Conservation (phyloP, 2,888 invertebrate species). For the Boloria euphrosyne region DNA sequence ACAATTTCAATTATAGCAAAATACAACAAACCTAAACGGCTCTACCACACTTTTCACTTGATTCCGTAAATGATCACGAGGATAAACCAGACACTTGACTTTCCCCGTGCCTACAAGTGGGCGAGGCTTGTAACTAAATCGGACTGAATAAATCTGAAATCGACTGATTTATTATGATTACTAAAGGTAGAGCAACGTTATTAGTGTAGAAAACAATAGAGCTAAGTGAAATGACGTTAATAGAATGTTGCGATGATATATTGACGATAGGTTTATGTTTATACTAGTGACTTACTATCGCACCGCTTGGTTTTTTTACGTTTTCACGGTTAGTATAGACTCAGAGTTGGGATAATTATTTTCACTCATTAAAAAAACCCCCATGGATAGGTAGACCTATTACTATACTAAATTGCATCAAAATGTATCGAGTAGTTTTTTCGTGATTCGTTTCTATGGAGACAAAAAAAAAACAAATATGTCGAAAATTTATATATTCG, state of each 20-base stretch:
- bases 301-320: background rate
- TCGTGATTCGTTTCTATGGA: too few relatives aligned
- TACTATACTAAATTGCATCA: too few relatives aligned
- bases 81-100: slow-evolving; percentile 34
- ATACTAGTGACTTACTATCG: background rate
- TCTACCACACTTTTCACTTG: slow-evolving; percentile 34
- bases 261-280: background rate
- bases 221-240: slow-evolving; percentile 10
- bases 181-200: slow-evolving; percentile 34
- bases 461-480: too few relatives aligned
- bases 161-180: slow-evolving; percentile 39
- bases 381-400: too few relatives aligned
- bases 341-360: too few relatives aligned
- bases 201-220: slow-evolving; percentile 21
- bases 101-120: slow-evolving; percentile 37
- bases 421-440: too few relatives aligned
- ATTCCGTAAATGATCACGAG: slow-evolving; percentile 29
- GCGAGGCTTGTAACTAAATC: slow-evolving; percentile 38
- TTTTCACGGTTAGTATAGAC: too few relatives aligned
- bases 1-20: too few relatives aligned
- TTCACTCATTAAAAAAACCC: too few relatives aligned
- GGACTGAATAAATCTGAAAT: slow-evolving; percentile 35
- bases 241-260: slow-evolving; percentile 8
- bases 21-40: background rate
- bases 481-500: too few relatives aligned